A percentile compares a stretch with the other conserved stretches of the same genome.
phyloP scores from a whole-genome alignment of 2,113 vertebrate species.

The Gavia stellata region DNA sequence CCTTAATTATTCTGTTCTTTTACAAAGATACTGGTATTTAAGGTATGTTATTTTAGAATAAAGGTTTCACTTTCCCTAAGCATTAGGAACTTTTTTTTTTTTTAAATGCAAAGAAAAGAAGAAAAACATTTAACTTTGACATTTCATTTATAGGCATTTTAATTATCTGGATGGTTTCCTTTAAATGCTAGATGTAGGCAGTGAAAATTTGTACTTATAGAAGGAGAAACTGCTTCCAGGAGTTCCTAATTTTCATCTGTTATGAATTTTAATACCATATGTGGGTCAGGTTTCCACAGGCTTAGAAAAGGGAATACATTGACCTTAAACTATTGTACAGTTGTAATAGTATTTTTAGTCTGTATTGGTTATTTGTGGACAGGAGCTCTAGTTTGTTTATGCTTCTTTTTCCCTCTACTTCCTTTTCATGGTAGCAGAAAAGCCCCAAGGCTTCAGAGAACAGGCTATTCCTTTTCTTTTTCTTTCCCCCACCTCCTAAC shows the following conservation, averaged over 20 bases:
- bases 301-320: constrained; percentile 58
- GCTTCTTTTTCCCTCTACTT: background rate
- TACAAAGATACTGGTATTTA: constrained; percentile 62
- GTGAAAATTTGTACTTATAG: constrained; percentile 71
- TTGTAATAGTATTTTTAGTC: constrained; percentile 64
- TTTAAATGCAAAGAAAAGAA: background rate
- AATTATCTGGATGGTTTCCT: constrained; percentile 78
- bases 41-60: constrained; percentile 67
- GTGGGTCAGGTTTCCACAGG: constrained; percentile 63
- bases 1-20: constrained; percentile 66
- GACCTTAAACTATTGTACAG: constrained; percentile 71
- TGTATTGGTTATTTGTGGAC: constrained; percentile 63
- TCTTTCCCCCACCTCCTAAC: background rate
- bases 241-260: constrained; percentile 76
- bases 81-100: constrained; percentile 15
- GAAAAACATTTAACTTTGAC: constrained; percentile 75
- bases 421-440: background rate
- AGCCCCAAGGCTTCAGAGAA: constrained; percentile 53
- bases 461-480: constrained; percentile 6
- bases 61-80: constrained; percentile 63
- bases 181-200: constrained; percentile 75
- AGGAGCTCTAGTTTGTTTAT: constrained; percentile 65
- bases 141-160: constrained; percentile 78
- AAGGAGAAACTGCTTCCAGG: constrained; percentile 70
- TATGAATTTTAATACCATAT: constrained; percentile 75